Base-by-base conservation (phyloP, 64 coral and sea anemone species). In the Pachyseris speciosa region DNA sequence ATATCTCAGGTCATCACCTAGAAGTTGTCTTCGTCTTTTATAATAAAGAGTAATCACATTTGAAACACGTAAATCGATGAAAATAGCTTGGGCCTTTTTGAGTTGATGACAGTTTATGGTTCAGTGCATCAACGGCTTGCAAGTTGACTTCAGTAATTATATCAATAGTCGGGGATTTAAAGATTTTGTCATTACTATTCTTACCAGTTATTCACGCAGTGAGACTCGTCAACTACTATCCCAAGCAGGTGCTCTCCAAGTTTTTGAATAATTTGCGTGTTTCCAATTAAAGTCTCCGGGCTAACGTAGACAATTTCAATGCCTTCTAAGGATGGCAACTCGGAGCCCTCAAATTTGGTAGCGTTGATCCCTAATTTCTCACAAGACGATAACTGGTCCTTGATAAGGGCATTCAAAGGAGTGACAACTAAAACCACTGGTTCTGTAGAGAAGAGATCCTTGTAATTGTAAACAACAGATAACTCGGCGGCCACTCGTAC, bases 201-300 rank as follows among this genome's bases (percentile, higher is more conserved):
- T 88, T 88, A 88, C 70, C 70, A 88, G 55, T 76, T 88, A 51
- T 51, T 57, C 38, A 86, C 58, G 50, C 69, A 75, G 49, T 88
- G 71, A 31, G 52, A 88, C 73, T 88, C 70, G 47, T 88, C 70
- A 63, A 88, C 34, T 22, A 76, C 72, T 36, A 88, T 88, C 47
- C 69, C 71, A 38, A 88, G 26, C 34, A 86, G 64, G 68, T 13
- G 42, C 1, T 72, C 84, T 37, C 26, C 52, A 31, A 86, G 43
- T 47, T 29, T 34, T 86, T 50, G 64, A 20, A 71, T 33, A 43
- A 69, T 69, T 55, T 71, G 42, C 68, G 27, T 86, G 32, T 34
- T 50, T 70, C 40, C 25, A 67, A 55, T 67, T 43, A 72, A 55
- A 24, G 50, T 51, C 72, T 72, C 67, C 19, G 61, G 81, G 81